Base-by-base conservation (phyloP, 2,113 vertebrate genomes). In the Pedionomus torquatus region DNA sequence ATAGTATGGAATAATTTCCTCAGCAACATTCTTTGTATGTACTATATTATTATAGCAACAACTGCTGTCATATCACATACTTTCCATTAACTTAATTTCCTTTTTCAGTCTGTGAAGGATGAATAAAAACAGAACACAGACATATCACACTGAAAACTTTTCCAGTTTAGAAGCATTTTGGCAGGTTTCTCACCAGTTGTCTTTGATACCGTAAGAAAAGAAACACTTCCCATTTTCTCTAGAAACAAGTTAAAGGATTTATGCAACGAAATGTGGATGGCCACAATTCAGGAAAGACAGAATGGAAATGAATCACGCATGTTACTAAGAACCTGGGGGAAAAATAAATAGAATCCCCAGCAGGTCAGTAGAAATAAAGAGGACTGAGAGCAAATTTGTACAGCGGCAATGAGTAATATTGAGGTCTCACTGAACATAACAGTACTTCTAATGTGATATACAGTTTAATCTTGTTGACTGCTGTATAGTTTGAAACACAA, bases 41-140 rank as follows among this genome's bases (percentile, higher is more conserved):
- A 80, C 9, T 26, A 70, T 80, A 95, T 71, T 93, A 93, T 89
- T 95, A 88, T 87, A 97, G 90, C 81, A 97, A 97, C 89, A 93
- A 97, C 87, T 28, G 19, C 60, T 83, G 74, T 83, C 90, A 83
- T 68, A 79, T 48, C 83, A 64, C 37, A 84, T 69, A 71, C 35
- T 85, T 95, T 90, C 97, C 85, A 97, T 97, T 96, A 95, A 97
- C 84, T 86, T 94, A 48, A 94, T 85, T 98, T 98, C 98, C 97
- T 97, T 90, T 85, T 57, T 44, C 70, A 93, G 93, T 54, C 55
- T 28, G 93, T 89, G 93, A 97, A 97, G 95, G 5, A 75, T 49
- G 49, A 92, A 66, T 89, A 83, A 72, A 83, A 75, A 18, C 18
- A 49, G 28, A 49, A 85, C 54, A 83, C 41, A 52, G 54, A 51